Base-by-base conservation (phyloP, 1,140 invertebrate genomes). In the Calephelis virginiensis region DNA sequence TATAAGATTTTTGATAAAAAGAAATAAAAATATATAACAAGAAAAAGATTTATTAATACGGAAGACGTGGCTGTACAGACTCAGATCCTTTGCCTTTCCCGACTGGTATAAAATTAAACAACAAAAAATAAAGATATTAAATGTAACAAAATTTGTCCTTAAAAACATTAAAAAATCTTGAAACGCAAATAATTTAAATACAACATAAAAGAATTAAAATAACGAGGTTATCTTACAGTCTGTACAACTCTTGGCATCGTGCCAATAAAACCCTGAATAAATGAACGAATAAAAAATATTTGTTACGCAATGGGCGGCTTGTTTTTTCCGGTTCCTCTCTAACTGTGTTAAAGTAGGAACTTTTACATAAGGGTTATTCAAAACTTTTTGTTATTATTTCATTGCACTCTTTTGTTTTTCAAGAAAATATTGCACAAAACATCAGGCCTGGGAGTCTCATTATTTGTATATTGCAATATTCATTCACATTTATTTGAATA, bases 251-350 rank as follows among this genome's bases (percentile, higher is more conserved):
- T 70, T 76, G 74, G 74, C 61, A 38, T 28, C 37, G 66, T 70
- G 71, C 72, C 76, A 73, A 50, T 48, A n/a, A 48, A 13, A 48
- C 50, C 43, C 28, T 71, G 70, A 75, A 77, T 73, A 77, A 73
- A 77, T 75, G 75, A 75, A 73, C 69, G 64, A 67, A 63, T 61
- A 70, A 73, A 77, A 75, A 73, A 67, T 67, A 75, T 75, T 77
- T 72, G 70, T 75, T 72, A 65, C 43, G 63, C 63, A 70, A 73
- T 69, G 68, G 73, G 63, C 43, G 46, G 14, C 69, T 68, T 73
- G 66, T 70, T 76, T 70, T 64, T 65, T 56, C 49, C 49, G 13
- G 7, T 8, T 50, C 49, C 3, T 8, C 8, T 53, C 50, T 11
- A 28, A 53, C 50, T 53, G 14, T 53, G 17, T 53, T 53, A 17